A percentile compares a stretch with the other conserved stretches of the same genome.
Conservation (phyloP, 2,888 invertebrate genomes). For the Erpobdella octoculata region DNA sequence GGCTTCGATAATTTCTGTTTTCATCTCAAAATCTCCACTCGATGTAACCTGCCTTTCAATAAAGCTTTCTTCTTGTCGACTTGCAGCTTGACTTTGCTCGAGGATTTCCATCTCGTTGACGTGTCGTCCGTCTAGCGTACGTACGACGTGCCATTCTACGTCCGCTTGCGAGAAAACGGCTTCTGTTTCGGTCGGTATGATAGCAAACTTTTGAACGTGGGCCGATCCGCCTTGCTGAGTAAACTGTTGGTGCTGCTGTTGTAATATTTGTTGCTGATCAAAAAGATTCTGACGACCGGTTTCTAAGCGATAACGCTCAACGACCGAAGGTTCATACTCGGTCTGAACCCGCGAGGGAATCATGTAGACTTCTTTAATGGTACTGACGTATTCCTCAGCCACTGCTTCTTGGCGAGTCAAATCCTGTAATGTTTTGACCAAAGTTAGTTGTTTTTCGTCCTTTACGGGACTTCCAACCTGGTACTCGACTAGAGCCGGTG, state of each 20-base stretch:
- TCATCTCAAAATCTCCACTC: slow-evolving; percentile 24
- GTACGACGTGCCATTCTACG: slow-evolving; percentile 17
- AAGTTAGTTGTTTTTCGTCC: slow-evolving; percentile 33
- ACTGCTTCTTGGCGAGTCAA: slow-evolving; percentile 30
- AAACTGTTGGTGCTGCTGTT: neutral
- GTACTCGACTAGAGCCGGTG: slow-evolving; percentile 30
- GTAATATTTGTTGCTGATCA: neutral
- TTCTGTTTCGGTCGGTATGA: slow-evolving; percentile 31
- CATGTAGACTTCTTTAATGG: slow-evolving; percentile 38
- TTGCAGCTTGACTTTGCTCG: neutral
- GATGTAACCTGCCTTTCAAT: slow-evolving; percentile 17
- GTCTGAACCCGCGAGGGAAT: slow-evolving; percentile 36
- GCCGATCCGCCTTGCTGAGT: neutral
- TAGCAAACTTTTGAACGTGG: slow-evolving; percentile 29
- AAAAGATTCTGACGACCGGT: slow-evolving; percentile 27
- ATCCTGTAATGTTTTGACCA: slow-evolving; percentile 33
- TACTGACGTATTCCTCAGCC: slow-evolving; percentile 36
- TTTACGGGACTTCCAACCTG: slow-evolving; percentile 28
- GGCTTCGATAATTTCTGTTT: neutral
- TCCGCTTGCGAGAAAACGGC: slow-evolving; percentile 26
- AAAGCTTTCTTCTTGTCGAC: neutral
- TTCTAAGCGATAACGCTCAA: slow-evolving; percentile 37
- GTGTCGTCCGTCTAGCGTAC: neutral
- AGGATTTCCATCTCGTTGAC: neutral
- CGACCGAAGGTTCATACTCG: slow-evolving; percentile 36